Conservation (phyloP, 2,797 vertebrate species). For the Pempheris klunzingeri region DNA sequence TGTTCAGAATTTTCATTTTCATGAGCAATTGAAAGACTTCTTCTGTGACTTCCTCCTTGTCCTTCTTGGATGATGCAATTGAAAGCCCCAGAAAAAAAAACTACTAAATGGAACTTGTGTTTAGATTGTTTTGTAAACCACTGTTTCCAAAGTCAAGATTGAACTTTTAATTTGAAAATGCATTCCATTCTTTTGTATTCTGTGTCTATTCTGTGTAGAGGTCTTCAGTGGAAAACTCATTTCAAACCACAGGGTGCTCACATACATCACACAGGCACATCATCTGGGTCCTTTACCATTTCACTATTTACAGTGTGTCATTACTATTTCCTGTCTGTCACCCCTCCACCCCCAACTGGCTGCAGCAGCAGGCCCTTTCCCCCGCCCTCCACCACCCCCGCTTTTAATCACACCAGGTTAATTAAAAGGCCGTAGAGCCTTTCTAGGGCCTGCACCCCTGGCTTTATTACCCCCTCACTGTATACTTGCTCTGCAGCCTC, state of each 20-base stretch:
- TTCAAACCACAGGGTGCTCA: conserved; percentile 11
- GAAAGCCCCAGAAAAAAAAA: background rate
- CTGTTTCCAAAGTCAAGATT: background rate
- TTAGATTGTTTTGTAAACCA: background rate
- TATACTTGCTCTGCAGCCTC: conserved; percentile 72
- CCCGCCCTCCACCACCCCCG: conserved; percentile 57
- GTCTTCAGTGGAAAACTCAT: background rate
- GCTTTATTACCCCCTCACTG: conserved; percentile 84
- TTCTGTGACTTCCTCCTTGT: no score
- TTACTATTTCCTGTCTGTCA: conserved; percentile 73
- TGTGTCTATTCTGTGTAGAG: conserved; percentile 16
- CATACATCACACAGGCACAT: conserved; percentile 16
- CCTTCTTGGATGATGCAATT: background rate
- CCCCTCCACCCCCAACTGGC: conserved; percentile 49
- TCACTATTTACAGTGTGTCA: conserved; percentile 49
- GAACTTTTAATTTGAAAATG: background rate
- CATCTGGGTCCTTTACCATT: conserved; percentile 29
- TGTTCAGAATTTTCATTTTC: background rate
- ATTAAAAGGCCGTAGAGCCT: conserved; percentile 88
- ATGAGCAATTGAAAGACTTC: background rate
- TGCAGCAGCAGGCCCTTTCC: conserved; percentile 49
- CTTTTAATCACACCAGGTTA: conserved; percentile 90
- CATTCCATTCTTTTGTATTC: background rate
- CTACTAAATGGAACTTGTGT: background rate
- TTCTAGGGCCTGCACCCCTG: conserved; percentile 79